Conservation (phyloP, 2,113 vertebrate species). For the Pseudorhombus dupliciocellatus region DNA sequence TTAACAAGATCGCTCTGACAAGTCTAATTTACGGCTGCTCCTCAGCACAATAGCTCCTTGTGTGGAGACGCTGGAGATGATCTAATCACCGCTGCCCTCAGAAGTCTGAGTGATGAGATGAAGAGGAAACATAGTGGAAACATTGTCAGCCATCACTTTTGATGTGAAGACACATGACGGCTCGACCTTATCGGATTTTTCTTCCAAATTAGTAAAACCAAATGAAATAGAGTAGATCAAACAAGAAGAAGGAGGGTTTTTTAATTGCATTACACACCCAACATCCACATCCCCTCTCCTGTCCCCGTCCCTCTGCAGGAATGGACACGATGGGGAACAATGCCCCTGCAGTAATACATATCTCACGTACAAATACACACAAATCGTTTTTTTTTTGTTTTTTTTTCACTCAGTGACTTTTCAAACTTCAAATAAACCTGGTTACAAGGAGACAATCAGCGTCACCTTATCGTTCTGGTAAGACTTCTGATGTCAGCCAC, state of each 20-base stretch:
- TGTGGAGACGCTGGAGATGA: conserved; percentile 62
- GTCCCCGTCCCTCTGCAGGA: conserved; percentile 27
- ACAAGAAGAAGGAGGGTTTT: conserved; percentile 57
- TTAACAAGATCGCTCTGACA: conserved; percentile 62
- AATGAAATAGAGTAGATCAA: conserved; percentile 75
- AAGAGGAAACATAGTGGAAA: conserved; percentile 68
- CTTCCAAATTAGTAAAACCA: conserved; percentile 64
- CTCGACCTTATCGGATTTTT: conserved; percentile 70
- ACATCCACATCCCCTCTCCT: conserved; percentile 51
- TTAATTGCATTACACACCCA: conserved; percentile 71
- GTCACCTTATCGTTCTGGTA: conserved; percentile 34
- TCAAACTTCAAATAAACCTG: conserved; percentile 46
- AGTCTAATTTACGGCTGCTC: conserved; percentile 59
- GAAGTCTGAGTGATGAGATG: conserved; percentile 70
- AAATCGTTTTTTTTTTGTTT: too few relatives aligned
- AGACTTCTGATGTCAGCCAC: conserved; percentile 52
- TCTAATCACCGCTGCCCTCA: conserved; percentile 71
- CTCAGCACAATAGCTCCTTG: conserved; percentile 69
- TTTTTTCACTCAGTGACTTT: neutral
- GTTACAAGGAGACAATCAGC: conserved; percentile 57
- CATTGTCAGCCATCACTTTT: conserved; percentile 75
- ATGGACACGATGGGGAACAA: conserved; percentile 48
- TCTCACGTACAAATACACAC: conserved; percentile 11
- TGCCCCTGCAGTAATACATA: conserved; percentile 19
- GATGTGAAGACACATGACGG: conserved; percentile 74